Conservation (phyloP, 2,113 vertebrate species). For the Castor canadensis region DNA sequence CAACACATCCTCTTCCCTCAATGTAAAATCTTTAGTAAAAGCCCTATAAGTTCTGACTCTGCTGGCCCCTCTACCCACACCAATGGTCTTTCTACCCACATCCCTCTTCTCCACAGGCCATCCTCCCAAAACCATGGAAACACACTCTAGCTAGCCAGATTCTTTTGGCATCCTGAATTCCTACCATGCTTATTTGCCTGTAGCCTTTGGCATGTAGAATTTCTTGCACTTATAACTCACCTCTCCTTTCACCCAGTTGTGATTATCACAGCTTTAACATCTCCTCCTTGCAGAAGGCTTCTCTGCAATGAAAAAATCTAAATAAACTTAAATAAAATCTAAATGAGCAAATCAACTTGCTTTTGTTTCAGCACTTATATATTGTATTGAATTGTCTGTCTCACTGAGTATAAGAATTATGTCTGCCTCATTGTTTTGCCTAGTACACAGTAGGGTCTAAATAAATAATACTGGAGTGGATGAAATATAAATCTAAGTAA, state of each 20-base stretch:
- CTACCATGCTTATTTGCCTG: neutral
- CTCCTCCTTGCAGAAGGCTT: neutral
- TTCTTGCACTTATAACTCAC: neutral
- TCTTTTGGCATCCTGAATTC: neutral
- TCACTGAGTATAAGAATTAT: neutral
- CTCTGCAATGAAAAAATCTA: no score
- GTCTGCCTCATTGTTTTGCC: neutral
- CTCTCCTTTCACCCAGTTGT: neutral
- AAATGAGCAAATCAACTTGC: neutral
- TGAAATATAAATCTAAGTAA: constrained; percentile 27
- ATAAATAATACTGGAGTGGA: neutral
- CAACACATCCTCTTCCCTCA: neutral
- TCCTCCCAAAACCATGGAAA: neutral
- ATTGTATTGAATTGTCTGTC: neutral
- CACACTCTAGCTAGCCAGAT: neutral
- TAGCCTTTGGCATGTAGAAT: neutral
- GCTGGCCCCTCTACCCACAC: neutral
- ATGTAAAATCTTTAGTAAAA: neutral
- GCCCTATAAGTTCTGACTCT: neutral
- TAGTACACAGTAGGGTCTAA: neutral
- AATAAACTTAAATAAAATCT: no score
- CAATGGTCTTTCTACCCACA: neutral
- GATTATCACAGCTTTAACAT: neutral
- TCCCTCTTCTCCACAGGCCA: no score
- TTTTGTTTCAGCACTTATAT: neutral